Base-by-base conservation (phyloP, 1,140 invertebrate genomes). In the Nixonia krombeini region DNA sequence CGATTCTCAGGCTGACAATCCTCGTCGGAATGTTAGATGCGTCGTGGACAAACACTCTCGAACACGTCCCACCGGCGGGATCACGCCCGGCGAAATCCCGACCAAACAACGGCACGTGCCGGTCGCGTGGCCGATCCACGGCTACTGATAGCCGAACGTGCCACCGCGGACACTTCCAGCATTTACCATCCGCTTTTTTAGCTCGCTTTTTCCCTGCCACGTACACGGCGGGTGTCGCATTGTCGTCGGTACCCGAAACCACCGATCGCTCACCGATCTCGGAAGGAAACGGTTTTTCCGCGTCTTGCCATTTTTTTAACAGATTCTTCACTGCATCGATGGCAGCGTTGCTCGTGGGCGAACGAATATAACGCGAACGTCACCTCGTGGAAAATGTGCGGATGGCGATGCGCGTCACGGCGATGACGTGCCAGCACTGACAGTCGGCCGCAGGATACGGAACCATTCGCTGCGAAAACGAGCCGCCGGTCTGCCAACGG, bases 71-170 rank as follows among this genome's bases (percentile, higher is more conserved):
- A 9, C 8, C 17, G 65, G 44, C 21, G 25, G 31, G 7, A 21
- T 45, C 63, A 58, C 50, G 62, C 71, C 52, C 49, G 47, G 35
- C 25, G 9, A 70, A 77, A 79, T 74, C 45, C 65, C 46, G 70
- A n/a, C 35, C 57, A 78, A 76, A 80, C 66, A 73, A n/a, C 16
- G 66, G 16, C 76, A 72, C 75, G 78, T 80, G 78, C 18, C 56
- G 46, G 56, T 41, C 72, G 64, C 66, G 70, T 69, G 70, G 15
- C 51, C 9, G 9, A 16, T 25, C 26, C 23, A 47, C 16, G 21
- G 29, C 18, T 29, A 15, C 50, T 37, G 46, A 68, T 53, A 51
- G 13, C 17, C 28, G n/a, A 51, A 62, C 49, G 55, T 68, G 46
- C 28, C 33, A 2, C 28, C 37, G 9, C 18, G n/a, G n/a, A 4